Evolutionary conservation across 2,797 vertebrate genomes (phyloP).

Genomic region (Vireo griseus): DNA sequence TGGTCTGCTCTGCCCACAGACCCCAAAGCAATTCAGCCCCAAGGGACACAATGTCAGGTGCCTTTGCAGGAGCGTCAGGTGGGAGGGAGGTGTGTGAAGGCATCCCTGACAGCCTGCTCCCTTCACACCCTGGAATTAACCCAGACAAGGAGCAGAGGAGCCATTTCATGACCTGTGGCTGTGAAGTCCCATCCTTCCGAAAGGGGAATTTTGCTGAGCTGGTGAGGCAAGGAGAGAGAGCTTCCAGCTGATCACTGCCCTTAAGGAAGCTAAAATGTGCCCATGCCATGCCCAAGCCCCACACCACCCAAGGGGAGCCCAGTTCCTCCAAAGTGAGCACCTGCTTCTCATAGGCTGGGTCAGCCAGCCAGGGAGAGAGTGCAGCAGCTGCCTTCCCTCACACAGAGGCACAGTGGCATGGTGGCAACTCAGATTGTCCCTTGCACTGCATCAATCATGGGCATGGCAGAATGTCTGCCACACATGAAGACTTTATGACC

Average conservation of each 20-base stretch:
- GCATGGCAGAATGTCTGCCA: not conserved
- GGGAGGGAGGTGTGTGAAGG: not conserved
- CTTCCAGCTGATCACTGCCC: not conserved
- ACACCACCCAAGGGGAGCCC: not conserved
- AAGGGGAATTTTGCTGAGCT: not conserved
- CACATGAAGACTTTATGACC: not conserved
- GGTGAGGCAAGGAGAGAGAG: not conserved
- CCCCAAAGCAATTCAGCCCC: not conserved
- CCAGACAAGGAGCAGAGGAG: not conserved
- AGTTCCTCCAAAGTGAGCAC: not conserved
- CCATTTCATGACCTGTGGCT: not conserved
- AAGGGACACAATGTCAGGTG: fast-evolving
- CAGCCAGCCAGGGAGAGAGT: not conserved
- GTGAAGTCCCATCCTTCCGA: not conserved
- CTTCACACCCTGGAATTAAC: not conserved
- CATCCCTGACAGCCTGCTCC: not conserved
- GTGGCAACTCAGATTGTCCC: not conserved
- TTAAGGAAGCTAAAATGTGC: not conserved
- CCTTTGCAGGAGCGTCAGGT: not conserved
- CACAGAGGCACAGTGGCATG: not conserved
- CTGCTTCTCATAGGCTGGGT: fast-evolving
- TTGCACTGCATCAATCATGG: not conserved
- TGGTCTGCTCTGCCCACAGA: not conserved
- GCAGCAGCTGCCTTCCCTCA: fast-evolving
- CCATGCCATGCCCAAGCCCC: fast-evolving